These are phyloP conservation scores for Aurelia sp. DNA, from an alignment of 30 jellyfish, hydroid and myxozoan species.

Conservation along the genomic window DNA sequence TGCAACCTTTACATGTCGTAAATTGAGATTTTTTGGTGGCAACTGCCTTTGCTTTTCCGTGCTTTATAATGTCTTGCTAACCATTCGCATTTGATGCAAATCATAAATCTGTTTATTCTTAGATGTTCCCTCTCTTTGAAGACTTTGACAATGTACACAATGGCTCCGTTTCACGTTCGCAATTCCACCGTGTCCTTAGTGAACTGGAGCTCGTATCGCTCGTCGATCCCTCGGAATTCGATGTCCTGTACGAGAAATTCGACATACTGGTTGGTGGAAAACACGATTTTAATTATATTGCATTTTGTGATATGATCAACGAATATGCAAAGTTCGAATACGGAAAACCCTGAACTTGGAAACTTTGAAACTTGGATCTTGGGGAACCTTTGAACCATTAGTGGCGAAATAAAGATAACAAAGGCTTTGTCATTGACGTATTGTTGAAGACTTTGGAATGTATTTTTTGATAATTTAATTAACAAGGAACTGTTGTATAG, in stretches of 20 bases:
- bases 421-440: too few relatives aligned
- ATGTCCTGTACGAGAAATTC: constrained; percentile 84
- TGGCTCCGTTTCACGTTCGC: constrained; percentile 97
- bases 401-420: too few relatives aligned
- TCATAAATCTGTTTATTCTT: background rate
- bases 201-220: constrained; percentile 93
- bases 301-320: constrained; percentile 84
- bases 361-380: background rate
- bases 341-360: constrained; percentile 61
- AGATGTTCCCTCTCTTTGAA: constrained; percentile 94
- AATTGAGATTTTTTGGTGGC: too few relatives aligned
- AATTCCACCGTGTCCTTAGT: constrained; percentile 94
- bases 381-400: too few relatives aligned
- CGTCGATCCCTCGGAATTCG: constrained; percentile 91
- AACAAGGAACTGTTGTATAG: too few relatives aligned
- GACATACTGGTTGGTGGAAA: constrained; percentile 91
- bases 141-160: constrained; percentile 95
- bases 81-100: too few relatives aligned
- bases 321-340: constrained; percentile 88
- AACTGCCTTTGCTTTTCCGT: too few relatives aligned
- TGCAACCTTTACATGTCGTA: too few relatives aligned
- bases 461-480: too few relatives aligned
- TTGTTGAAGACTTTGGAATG: too few relatives aligned
- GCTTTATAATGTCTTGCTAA: too few relatives aligned
- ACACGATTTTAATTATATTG: constrained; percentile 87